Conservation (phyloP, 1,140 invertebrate species). For the Aphelenchoides avenae region DNA sequence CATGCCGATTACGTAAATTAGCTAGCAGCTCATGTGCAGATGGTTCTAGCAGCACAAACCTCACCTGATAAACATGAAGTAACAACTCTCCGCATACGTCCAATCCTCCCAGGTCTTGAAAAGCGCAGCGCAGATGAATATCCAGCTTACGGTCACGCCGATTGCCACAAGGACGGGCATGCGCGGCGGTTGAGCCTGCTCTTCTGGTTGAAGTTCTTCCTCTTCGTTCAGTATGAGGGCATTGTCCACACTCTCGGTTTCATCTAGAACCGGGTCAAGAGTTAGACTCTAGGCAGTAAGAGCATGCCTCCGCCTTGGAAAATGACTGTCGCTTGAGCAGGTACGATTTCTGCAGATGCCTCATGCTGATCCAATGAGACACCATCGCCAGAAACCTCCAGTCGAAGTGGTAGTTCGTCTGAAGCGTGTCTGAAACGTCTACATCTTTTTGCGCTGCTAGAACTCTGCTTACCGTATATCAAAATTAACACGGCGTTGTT, state of each 20-base stretch:
- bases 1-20: too few species aligned
- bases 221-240: slow-evolving; percentile 18
- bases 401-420: slow-evolving; percentile 30
- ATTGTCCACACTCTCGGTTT: too few species aligned
- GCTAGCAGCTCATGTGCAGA: too few species aligned
- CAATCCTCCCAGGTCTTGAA: slow-evolving; percentile 58
- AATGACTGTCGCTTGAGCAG: too few species aligned
- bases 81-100: slow-evolving; percentile 48
- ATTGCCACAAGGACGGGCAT: slow-evolving; percentile 55
- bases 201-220: slow-evolving; percentile 17
- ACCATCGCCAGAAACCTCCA: slow-evolving; percentile 22
- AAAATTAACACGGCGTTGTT: slow-evolving; percentile 25
- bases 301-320: too few species aligned
- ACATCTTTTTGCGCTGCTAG: too few species aligned
- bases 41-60: neutral
- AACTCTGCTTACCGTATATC: slow-evolving; percentile 32
- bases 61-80: slow-evolving; percentile 57
- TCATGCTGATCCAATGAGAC: too few species aligned
- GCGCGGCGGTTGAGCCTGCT: slow-evolving; percentile 28
- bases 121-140: slow-evolving; percentile 54
- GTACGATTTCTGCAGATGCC: too few species aligned
- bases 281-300: too few species aligned
- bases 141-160: slow-evolving; percentile 52
- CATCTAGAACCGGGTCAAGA: too few species aligned
- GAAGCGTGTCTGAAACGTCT: slow-evolving; percentile 24